Conservation (phyloP, 2,888 invertebrate species). For the Amphimallon solstitiale region DNA sequence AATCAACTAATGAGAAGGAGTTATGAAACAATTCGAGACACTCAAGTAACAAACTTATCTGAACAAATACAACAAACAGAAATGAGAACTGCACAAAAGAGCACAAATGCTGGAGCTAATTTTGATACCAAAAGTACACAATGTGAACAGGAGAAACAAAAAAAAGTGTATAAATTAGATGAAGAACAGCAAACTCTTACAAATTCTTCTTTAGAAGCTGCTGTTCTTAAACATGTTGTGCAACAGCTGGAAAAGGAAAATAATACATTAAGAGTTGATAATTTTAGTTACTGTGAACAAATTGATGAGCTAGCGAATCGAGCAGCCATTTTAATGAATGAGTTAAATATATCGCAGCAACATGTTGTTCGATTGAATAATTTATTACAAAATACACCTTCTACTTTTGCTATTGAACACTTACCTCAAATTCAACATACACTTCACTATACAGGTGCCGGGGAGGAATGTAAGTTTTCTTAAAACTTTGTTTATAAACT, state of each 20-base stretch:
- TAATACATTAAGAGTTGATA: constrained; percentile 38
- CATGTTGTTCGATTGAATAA: constrained; percentile 42
- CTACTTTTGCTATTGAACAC: not conserved
- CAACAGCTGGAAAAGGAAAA: constrained; percentile 42
- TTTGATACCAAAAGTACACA: constrained; percentile 22
- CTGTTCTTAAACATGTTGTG: constrained; percentile 16
- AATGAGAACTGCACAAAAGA: not conserved
- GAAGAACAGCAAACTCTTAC: constrained; percentile 23
- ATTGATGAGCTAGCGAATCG: constrained; percentile 47
- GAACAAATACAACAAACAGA: constrained; percentile 4
- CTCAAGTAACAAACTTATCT: not conserved
- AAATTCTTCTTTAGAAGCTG: constrained; percentile 12
- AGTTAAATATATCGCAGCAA: constrained; percentile 45
- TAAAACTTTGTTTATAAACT: not conserved
- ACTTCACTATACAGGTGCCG: constrained; percentile 42
- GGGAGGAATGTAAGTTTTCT: constrained; percentile 44
- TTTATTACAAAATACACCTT: constrained; percentile 24
- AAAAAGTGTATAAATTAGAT: not conserved
- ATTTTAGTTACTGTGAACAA: constrained; percentile 41
- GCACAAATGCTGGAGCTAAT: not conserved
- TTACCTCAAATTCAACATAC: not conserved
- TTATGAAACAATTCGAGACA: not conserved
- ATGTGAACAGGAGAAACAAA: constrained; percentile 1
- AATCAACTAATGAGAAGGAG: constrained; percentile 19
- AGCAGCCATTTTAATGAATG: constrained; percentile 43